Percentiles rank a stretch among this genome's conserved stretches.
Conservation (phyloP, 2,113 vertebrate species). For the Willisornis vidua region DNA sequence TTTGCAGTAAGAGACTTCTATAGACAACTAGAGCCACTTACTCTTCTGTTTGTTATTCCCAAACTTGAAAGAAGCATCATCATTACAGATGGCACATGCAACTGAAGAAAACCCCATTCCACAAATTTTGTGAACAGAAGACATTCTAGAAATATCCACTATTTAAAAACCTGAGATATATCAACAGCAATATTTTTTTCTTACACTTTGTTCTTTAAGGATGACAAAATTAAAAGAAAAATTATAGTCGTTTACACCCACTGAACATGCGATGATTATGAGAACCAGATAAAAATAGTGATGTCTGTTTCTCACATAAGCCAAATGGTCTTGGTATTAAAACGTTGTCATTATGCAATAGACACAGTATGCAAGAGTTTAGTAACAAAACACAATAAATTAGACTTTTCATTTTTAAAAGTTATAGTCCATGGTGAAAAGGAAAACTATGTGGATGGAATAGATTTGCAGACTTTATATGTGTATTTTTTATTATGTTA, state of each 20-base stretch:
- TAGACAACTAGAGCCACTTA: background rate
- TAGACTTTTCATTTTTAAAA: background rate
- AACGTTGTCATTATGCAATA: background rate
- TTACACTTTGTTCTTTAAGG: background rate
- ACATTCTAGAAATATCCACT: background rate
- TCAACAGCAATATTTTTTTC: background rate
- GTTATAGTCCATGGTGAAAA: background rate
- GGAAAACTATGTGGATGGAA: background rate
- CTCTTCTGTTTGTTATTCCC: background rate
- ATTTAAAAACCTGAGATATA: background rate
- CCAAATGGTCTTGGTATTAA: conserved; percentile 4
- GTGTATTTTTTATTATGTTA: background rate
- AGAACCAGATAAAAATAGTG: background rate
- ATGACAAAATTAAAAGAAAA: background rate
- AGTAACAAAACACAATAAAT: background rate
- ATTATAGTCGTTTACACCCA: background rate
- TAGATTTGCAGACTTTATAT: background rate
- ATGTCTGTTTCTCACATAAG: background rate
- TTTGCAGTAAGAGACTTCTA: background rate
- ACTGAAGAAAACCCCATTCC: background rate
- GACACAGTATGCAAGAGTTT: background rate
- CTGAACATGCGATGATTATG: background rate
- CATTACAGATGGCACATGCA: background rate
- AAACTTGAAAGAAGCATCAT: background rate
- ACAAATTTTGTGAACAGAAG: background rate